Conservation (phyloP, 2,797 vertebrate species). For the Myotis myotis region DNA sequence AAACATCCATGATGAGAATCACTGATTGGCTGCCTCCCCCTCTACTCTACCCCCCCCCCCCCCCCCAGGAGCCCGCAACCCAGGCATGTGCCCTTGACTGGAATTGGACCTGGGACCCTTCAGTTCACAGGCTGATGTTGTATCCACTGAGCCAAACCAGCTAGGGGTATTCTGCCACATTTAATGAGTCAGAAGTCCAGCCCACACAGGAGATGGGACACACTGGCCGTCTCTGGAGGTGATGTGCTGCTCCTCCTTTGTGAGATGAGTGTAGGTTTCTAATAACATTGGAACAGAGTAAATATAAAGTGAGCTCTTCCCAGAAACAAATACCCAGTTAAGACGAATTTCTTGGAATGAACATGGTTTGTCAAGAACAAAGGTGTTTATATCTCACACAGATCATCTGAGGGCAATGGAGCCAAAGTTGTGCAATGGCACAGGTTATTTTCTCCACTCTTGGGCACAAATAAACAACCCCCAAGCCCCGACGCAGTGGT, state of each 20-base stretch:
- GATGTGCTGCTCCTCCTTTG: not conserved
- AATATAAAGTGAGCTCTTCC: not conserved
- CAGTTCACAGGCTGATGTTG: too few relatives aligned
- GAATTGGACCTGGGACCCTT: too few relatives aligned
- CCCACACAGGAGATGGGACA: not conserved
- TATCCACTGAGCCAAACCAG: too few relatives aligned
- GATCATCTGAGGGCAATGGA: not conserved
- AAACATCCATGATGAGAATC: too few relatives aligned
- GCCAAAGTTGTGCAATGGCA: not conserved
- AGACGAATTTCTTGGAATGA: conserved; percentile 47
- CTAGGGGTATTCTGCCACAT: not conserved
- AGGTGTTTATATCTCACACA: conserved; percentile 17
- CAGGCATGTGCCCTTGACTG: too few relatives aligned
- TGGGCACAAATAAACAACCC: conserved; percentile 25
- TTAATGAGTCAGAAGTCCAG: not conserved
- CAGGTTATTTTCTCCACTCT: conserved; percentile 43
- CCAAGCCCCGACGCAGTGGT: not conserved
- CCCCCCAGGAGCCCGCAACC: too few relatives aligned
- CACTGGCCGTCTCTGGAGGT: not conserved
- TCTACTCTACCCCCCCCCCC: too few relatives aligned
- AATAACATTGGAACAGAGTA: not conserved
- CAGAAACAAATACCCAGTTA: conserved; percentile 32
- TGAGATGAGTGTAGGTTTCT: not conserved
- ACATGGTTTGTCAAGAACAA: not conserved
- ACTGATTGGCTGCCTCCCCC: too few relatives aligned